phyloP scores from a whole-genome alignment of 35 echinoderm and acorn worm genomes.

The Diadema setosum region DNA sequence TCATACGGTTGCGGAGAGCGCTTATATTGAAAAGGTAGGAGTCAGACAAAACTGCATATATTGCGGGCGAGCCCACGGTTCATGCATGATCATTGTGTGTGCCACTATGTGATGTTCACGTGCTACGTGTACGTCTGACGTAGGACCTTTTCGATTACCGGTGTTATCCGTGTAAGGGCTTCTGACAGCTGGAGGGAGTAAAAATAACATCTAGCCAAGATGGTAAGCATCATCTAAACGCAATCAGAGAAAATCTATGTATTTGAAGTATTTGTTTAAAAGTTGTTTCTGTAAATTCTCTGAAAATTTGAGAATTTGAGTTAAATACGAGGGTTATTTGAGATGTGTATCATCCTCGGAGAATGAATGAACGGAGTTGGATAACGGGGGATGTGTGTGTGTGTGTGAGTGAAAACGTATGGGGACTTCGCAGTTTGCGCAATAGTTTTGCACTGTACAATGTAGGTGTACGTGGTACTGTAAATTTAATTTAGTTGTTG shows the following conservation, averaged over 20 bases:
- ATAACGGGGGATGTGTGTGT: neutral
- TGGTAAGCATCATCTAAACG: conserved; percentile 41
- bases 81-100: too few relatives aligned
- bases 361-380: neutral
- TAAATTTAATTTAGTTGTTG: too few relatives aligned
- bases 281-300: neutral
- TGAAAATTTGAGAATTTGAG: neutral
- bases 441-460: too few relatives aligned
- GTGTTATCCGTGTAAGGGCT: neutral
- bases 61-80: too few relatives aligned
- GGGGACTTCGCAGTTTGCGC: too few relatives aligned
- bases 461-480: too few relatives aligned
- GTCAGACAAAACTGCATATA: too few relatives aligned
- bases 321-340: neutral
- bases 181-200: neutral
- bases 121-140: conserved; percentile 29
- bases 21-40: too few relatives aligned
- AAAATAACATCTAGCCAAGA: conserved; percentile 52
- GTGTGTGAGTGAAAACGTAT: too few relatives aligned
- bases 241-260: neutral
- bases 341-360: neutral
- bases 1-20: too few relatives aligned
- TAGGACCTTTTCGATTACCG: conserved; percentile 1
- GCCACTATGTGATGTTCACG: too few relatives aligned
- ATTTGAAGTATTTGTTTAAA: neutral